A percentile compares a stretch with the other conserved stretches of the same genome.
These are phyloP conservation scores for Chymomyza costata DNA, from an alignment of 1,140 invertebrate genomes.

Conservation along the genomic window DNA sequence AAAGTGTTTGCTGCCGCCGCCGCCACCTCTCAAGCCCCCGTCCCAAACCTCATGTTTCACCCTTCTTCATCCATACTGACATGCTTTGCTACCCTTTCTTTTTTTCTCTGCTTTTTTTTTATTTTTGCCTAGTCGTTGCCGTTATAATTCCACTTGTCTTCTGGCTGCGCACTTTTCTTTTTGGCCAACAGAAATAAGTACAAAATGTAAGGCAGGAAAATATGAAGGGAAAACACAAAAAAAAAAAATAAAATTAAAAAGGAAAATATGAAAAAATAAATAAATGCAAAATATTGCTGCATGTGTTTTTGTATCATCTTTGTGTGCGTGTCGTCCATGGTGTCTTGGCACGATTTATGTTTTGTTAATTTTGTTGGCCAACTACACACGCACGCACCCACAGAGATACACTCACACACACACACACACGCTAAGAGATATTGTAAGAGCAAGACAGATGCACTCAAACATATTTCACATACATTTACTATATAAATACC, in stretches of 20 bases:
- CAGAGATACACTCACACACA: not conserved
- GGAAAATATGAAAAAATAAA: no score
- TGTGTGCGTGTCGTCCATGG: not conserved
- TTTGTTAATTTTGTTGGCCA: constrained; percentile 51
- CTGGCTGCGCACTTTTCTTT: constrained; percentile 14
- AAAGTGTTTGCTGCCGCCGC: constrained; percentile 5
- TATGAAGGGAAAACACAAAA: no score
- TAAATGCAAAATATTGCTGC: no score
- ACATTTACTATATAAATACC: constrained; percentile 14
- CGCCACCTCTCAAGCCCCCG: no score
- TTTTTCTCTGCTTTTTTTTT: constrained; percentile 33
- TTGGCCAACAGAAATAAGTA: not conserved
- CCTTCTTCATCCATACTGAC: not conserved
- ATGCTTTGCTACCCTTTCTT: not conserved
- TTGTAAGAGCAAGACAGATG: not conserved
- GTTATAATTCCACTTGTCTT: no score
- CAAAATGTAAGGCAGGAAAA: no score
- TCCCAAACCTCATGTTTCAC: no score
- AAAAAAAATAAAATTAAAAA: no score
- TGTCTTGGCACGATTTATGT: constrained; percentile 42
- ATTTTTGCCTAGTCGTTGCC: constrained; percentile 12
- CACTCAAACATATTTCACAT: constrained; percentile 35
- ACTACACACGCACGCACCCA: constrained; percentile 7
- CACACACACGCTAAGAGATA: not conserved
- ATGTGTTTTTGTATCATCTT: not conserved